Percentiles rank a stretch among this genome's conserved stretches.
phyloP scores from a whole-genome alignment of 2,113 vertebrate genomes.

The Microcebus murinus region DNA sequence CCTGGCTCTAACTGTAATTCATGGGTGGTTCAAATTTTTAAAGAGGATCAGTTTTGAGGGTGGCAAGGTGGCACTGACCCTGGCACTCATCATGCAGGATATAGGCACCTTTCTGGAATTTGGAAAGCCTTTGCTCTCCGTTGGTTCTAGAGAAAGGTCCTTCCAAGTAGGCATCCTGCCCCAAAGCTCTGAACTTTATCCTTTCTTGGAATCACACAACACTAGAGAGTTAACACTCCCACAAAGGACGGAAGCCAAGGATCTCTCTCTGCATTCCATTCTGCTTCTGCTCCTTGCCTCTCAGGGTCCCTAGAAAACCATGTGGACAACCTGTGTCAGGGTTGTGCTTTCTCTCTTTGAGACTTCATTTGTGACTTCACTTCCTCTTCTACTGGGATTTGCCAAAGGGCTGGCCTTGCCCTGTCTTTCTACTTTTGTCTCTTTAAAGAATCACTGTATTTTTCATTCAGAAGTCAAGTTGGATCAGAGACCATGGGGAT shows the following conservation, averaged over 20 bases:
- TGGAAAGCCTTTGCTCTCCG: background rate
- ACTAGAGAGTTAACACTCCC: background rate
- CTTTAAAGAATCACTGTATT: background rate
- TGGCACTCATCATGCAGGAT: background rate
- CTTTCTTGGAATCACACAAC: background rate
- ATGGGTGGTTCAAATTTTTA: background rate
- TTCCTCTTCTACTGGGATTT: background rate
- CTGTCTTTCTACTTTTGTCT: slow-evolving; percentile 12
- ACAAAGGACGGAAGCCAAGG: background rate
- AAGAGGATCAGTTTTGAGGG: background rate
- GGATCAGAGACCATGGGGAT: background rate
- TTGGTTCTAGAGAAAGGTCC: background rate
- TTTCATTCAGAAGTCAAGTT: slow-evolving; percentile 28
- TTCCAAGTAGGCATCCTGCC: background rate
- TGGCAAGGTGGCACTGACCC: background rate
- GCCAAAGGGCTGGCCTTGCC: background rate
- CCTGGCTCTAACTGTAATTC: background rate
- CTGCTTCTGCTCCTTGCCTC: background rate
- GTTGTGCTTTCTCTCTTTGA: background rate
- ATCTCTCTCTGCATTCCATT: too few relatives aligned
- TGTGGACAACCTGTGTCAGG: background rate
- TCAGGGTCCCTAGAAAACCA: background rate
- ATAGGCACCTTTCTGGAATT: background rate
- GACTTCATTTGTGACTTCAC: background rate
- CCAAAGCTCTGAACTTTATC: background rate